phyloP scores from a whole-genome alignment of 2,888 invertebrate species.

The Lycophotia porphyrea region DNA sequence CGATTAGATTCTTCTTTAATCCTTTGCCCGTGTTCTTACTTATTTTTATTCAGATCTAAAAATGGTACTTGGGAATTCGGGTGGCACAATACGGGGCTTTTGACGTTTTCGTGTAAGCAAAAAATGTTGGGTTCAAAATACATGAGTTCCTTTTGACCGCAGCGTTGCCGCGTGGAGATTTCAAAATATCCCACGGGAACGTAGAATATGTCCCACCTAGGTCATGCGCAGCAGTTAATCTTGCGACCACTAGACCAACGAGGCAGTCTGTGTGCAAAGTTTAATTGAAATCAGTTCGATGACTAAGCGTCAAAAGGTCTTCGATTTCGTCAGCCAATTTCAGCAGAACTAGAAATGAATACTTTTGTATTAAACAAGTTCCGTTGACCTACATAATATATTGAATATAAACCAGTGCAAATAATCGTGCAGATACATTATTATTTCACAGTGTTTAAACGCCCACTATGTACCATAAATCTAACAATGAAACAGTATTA shows the following conservation, averaged over 20 bases:
- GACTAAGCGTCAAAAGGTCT: no score
- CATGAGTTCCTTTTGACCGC: background rate
- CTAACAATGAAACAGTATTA: background rate
- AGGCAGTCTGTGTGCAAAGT: no score
- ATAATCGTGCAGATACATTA: background rate
- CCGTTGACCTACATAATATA: background rate
- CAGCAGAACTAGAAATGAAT: no score
- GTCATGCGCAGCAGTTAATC: background rate
- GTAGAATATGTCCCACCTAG: background rate
- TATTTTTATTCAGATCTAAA: background rate
- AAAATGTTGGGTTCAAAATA: background rate
- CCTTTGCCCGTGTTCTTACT: background rate
- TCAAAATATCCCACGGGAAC: background rate
- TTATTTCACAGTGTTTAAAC: background rate
- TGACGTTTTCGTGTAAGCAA: background rate
- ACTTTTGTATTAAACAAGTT: background rate
- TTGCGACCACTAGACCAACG: no score
- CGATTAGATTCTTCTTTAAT: constrained; percentile 38
- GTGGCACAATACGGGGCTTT: background rate
- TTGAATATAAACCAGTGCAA: background rate
- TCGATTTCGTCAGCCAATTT: no score
- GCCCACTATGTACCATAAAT: background rate
- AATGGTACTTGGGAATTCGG: constrained; percentile 1
- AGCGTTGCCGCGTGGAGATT: background rate
- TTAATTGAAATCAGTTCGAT: no score